Evolutionary conservation across 2,888 invertebrate species (phyloP).

Genomic region (Marasmarcha lunaedactyla): DNA sequence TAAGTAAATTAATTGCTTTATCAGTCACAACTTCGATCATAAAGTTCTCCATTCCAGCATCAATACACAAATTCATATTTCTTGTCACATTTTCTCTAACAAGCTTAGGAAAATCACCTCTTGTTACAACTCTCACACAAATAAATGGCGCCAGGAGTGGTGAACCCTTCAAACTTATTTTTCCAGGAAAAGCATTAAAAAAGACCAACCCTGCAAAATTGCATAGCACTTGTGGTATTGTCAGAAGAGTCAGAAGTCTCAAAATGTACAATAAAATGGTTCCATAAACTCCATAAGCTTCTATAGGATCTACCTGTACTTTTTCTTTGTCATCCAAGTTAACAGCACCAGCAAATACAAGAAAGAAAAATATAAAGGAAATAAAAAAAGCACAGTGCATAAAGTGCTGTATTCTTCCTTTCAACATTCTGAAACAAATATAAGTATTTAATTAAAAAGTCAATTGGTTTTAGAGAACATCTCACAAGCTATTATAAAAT

Average conservation of each 20-base stretch:
- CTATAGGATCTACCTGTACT: constrained; percentile 81
- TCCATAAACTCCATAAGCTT: constrained; percentile 81
- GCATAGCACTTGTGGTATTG: constrained; percentile 90
- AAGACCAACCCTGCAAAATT: constrained; percentile 88
- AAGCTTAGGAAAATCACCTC: constrained; percentile 93
- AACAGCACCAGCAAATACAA: constrained; percentile 75
- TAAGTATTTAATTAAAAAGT: not conserved
- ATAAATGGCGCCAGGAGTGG: constrained; percentile 94
- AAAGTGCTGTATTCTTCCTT: constrained; percentile 81
- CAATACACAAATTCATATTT: constrained; percentile 88
- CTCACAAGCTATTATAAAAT: not conserved
- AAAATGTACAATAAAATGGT: constrained; percentile 81
- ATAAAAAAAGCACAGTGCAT: constrained; percentile 83
- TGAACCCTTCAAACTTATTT: constrained; percentile 88
- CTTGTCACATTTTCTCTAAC: constrained; percentile 88
- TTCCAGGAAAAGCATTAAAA: constrained; percentile 96
- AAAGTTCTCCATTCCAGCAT: constrained; percentile 94
- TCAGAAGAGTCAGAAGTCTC: constrained; percentile 84
- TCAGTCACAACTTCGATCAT: constrained; percentile 97
- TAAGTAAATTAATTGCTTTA: constrained; percentile 81
- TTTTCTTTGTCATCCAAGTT: constrained; percentile 68
- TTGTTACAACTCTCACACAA: constrained; percentile 92
- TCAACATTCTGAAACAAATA: constrained; percentile 60
- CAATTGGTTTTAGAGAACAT: not conserved
- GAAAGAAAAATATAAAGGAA: constrained; percentile 80